Evolutionary conservation across 2,888 invertebrate species (phyloP), one percentile per base, ranked within the genome.

Genomic region (Plagodis dolabraria): DNA sequence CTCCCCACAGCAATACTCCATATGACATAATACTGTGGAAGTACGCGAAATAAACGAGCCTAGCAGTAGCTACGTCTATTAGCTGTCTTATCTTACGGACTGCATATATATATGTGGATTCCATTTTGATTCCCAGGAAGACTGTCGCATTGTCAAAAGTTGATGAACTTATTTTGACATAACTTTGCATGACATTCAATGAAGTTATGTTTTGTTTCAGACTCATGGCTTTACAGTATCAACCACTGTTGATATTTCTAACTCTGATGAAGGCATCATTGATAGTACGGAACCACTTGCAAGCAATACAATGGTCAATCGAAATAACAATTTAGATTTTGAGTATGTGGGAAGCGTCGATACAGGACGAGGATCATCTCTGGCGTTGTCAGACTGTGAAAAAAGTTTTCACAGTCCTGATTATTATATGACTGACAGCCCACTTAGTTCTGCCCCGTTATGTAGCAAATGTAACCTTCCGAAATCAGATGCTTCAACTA

Each of bases 301-400:
- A 42, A 50, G 12, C 10, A 38, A 6, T 10, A 10, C 46, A 38
- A 22, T 33, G 47, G 7, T 22, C n/a, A 12, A 55, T 7, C 51
- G 33, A 38, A 60, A 51, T 35, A 44, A 10, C 5, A 51, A 47
- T 38, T n/a, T 40, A 43, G 60, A 61, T 50, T 53, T 57, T 5
- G 60, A 61, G 5, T 46, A 33, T 43, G n/a, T 53, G n/a, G 60
- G 45, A 6, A 90, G 87, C 69, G 72, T 84, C 53, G 92, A 92
- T 65, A 89, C 90, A 2, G 92, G 92, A 0, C 70, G 86, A 47
- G 92, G 90, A 8, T 92, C 92, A 22, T 93, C 92, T 6, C 72
- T 87, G 33, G 84, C 81, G 38, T 82, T 76, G 66, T 89, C 88
- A 9, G 87, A 89, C 67, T 82, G 72, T 42, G 88, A 89, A 47